Evolutionary conservation across 2,888 invertebrate species (phyloP).

Genomic region (Tachina lurida): DNA sequence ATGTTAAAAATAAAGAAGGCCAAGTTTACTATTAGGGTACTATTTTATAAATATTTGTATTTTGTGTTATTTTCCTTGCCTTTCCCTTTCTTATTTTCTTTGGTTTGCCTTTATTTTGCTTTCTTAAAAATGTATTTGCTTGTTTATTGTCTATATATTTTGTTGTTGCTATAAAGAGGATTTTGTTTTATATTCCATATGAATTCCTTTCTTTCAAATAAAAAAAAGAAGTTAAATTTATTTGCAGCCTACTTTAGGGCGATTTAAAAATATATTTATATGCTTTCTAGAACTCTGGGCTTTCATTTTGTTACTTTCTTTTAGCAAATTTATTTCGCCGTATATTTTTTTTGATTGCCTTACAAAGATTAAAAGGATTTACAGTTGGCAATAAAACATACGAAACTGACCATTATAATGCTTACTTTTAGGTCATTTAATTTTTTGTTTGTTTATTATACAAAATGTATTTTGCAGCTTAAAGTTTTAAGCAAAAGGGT

Average conservation of each 20-base stretch:
- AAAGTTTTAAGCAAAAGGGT: neutral
- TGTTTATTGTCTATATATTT: slow-evolving; percentile 33
- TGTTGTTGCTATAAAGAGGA: slow-evolving; percentile 30
- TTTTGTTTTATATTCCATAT: slow-evolving; percentile 28
- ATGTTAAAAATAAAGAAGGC: slow-evolving; percentile 47
- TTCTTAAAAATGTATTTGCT: slow-evolving; percentile 18
- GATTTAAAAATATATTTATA: slow-evolving; percentile 60
- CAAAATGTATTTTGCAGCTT: neutral
- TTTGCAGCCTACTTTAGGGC: slow-evolving; percentile 62
- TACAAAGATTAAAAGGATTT: slow-evolving; percentile 55
- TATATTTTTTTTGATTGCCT: slow-evolving; percentile 59
- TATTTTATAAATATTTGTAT: slow-evolving; percentile 51
- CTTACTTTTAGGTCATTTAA: slow-evolving; percentile 53
- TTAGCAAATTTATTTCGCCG: neutral
- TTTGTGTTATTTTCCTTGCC: neutral
- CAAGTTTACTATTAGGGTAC: slow-evolving; percentile 68
- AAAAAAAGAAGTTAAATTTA: slow-evolving; percentile 41
- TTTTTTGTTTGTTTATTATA: slow-evolving; percentile 23
- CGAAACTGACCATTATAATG: slow-evolving; percentile 53
- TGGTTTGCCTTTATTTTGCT: slow-evolving; percentile 18
- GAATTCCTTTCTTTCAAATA: neutral
- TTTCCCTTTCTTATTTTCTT: neutral
- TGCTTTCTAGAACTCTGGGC: slow-evolving; percentile 29
- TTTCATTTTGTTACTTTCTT: neutral
- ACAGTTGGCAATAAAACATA: slow-evolving; percentile 24